Base-by-base conservation (phyloP, 92 coral and sea anemone genomes). In the Zoanthus sansibaricus region DNA sequence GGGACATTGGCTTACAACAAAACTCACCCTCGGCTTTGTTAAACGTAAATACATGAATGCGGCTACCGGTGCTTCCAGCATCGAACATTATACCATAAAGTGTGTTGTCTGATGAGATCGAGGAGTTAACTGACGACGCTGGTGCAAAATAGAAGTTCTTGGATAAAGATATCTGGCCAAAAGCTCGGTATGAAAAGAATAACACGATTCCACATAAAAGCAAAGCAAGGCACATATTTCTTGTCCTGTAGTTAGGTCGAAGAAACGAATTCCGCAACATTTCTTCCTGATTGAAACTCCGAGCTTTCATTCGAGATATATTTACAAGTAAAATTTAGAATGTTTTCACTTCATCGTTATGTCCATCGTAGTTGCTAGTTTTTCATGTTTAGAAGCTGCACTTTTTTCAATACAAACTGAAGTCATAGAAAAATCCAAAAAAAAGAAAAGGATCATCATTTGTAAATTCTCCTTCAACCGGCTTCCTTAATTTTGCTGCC, bases 31-130 rank as follows among this genome's bases (percentile, higher is more conserved):
- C 25, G 10, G 33, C 17, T 87, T 87, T 87, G 51, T 51, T 72
- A 58, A 97, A 95, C 14, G 94, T 86, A 76, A 88, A 97, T 8
- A 93, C 93, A 48, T 97, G 99, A 73, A 97, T 92, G 25, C 99
- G 82, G 67, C 95, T 97, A 5, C 99, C 99, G 2, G 99, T 97
- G 59, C 99, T 97, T 3, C 99, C 99, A 59, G 99, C 99, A 83
- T 97, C 99, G 85, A 97, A 93, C 96, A 97, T 96, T 68, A 97
- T 94, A 25, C 98, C 97, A 78, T 92, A 92, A 6, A 78, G 37
- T 20, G 71, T 78, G n/a, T 78, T 54, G 44, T 74, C 82, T 4
- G 88, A 21, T 16, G 52, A 61, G 12, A 54, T 52, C 62, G 67
- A 67, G 51, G 16, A 16, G 44, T 64, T 78, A 25, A 80, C 4